Evolutionary conservation across 2,888 invertebrate species (phyloP).

Genomic region (Sinodicranocentrus sp.): DNA sequence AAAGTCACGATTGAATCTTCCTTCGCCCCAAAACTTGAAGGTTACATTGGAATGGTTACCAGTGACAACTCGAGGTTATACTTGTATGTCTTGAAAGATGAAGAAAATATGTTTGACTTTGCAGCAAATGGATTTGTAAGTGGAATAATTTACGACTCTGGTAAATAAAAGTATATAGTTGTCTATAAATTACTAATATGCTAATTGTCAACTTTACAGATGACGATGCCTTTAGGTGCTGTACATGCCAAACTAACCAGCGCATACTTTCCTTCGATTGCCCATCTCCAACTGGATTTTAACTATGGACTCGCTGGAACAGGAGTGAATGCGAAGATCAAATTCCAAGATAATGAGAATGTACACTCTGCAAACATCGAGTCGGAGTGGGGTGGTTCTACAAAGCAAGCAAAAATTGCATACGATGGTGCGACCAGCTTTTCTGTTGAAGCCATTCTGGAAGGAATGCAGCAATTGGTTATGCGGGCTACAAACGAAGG

Average conservation of each 20-base stretch:
- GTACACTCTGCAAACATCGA: not conserved
- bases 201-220: not conserved
- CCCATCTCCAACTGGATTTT: slow-evolving; percentile 35
- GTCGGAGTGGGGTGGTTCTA: slow-evolving; percentile 51
- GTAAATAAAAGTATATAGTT: not conserved
- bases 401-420: slow-evolving; percentile 27
- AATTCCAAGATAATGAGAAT: slow-evolving; percentile 31
- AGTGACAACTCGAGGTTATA: not conserved
- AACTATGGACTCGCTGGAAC: slow-evolving; percentile 31
- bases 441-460: slow-evolving; percentile 34
- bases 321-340: slow-evolving; percentile 5
- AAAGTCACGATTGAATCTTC: not conserved
- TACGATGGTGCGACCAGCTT: slow-evolving; percentile 41
- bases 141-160: not conserved
- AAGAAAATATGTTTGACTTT: slow-evolving; percentile 33
- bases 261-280: slow-evolving; percentile 38
- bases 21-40: slow-evolving; percentile 19
- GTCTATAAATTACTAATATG: not conserved
- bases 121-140: slow-evolving; percentile 32
- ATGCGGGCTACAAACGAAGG: slow-evolving; percentile 29
- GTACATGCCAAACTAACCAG: slow-evolving; percentile 47
- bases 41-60: slow-evolving; percentile 1
- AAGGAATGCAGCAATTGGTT: slow-evolving; percentile 36
- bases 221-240: slow-evolving; percentile 2
- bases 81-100: slow-evolving; percentile 22